Evolutionary conservation across 2,797 vertebrate genomes (phyloP), one percentile per base, ranked within the genome.

Genomic region (Erithacus rubecula): DNA sequence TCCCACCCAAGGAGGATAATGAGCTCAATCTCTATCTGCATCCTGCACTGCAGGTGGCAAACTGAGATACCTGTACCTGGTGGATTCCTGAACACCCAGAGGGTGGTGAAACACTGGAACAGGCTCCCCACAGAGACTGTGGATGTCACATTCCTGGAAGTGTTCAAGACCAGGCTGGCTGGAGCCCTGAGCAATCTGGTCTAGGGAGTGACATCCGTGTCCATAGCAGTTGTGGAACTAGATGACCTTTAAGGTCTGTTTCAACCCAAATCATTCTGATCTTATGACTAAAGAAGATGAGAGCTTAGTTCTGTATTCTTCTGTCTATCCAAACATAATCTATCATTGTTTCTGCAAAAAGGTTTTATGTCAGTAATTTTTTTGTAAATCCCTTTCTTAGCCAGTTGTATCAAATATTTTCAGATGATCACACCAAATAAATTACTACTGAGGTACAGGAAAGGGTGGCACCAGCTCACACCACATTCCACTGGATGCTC

Each of bases 171-270:
- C 29, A 30, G 19, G 9, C 7, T 77, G 39, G 11, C 26, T 76
- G 47, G 24, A 30, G 21, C 10, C 22, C 21, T 55, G 34, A 34
- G 26, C 32, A 34, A 41, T 22, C 34, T 49, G 37, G 9, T 43
- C 32, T 37, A 64, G 43, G 19, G 44, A 68, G 29, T 39, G 16
- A 4, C 19, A 62, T 46, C 24, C 29, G 11, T 39, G 55, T 6
- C 47, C 20, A 10, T 21, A 20, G 24, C 2, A 6, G 29, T 24
- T 0, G 1, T 20, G 23, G 19, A 60, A 23, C 19, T 29, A 44
- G 23, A 13, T 68, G 39, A 60, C 34, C 63, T 62, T 30, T 53
- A 47, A 62, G 8, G 39, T 62, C 47, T 16, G 30, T 39, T 69
- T 68, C 41, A 53, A 53, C 13, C 7, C 30, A 69, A 62, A 62